Conservation (phyloP, 1,140 invertebrate species). For the Papilio glaucus region DNA sequence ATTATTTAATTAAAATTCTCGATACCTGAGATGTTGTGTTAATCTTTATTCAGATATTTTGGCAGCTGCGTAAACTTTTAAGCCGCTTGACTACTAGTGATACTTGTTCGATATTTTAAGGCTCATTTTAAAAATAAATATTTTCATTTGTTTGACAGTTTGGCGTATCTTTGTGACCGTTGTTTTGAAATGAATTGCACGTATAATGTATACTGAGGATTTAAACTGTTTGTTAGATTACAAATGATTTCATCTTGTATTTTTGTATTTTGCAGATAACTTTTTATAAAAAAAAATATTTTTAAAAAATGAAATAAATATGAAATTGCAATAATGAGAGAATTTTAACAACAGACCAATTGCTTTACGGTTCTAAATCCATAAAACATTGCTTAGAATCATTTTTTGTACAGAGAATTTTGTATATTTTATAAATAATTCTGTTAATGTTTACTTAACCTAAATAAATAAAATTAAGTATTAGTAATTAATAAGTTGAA, state of each 20-base stretch:
- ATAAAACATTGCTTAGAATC: too few relatives aligned
- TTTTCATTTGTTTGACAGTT: slow-evolving; percentile 25
- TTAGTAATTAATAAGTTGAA: too few relatives aligned
- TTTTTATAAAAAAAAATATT: too few relatives aligned
- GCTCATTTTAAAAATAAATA: slow-evolving; percentile 17
- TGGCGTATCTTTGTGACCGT: background rate
- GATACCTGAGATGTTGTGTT: too few relatives aligned
- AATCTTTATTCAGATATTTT: slow-evolving; percentile 33
- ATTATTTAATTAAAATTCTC: too few relatives aligned
- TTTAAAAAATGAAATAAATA: too few relatives aligned
- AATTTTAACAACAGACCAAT: too few relatives aligned
- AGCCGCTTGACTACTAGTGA: slow-evolving; percentile 3
- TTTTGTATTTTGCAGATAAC: too few relatives aligned
- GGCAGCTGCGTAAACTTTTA: slow-evolving; percentile 13
- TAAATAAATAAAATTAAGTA: too few relatives aligned
- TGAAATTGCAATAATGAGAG: too few relatives aligned
- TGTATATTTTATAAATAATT: slow-evolving; percentile 4
- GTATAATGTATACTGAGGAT: background rate
- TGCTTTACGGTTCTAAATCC: background rate
- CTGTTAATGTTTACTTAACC: background rate
- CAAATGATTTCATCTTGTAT: background rate
- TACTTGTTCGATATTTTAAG: slow-evolving; percentile 19
- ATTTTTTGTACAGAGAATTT: background rate
- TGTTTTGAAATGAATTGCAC: slow-evolving; percentile 5
- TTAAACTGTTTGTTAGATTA: background rate